Evolutionary conservation across 2,113 vertebrate genomes (phyloP).

Genomic region (Gadus macrocephalus): DNA sequence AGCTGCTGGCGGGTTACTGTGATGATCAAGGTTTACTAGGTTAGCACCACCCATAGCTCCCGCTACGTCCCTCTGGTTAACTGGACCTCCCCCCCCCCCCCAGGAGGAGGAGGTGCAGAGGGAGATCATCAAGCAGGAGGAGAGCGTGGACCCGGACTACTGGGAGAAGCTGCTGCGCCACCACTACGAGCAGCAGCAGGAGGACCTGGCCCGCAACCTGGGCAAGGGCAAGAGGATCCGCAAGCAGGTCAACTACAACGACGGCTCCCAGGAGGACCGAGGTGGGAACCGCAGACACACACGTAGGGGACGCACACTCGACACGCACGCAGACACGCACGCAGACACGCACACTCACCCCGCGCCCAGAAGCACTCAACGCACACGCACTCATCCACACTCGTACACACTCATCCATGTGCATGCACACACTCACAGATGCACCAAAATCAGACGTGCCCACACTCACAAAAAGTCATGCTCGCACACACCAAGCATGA

Average conservation of each 20-base stretch:
- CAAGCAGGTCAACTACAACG: slow-evolving; percentile 99
- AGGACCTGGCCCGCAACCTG: slow-evolving; percentile 93
- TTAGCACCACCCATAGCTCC: neutral
- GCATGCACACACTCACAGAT: too few relatives aligned
- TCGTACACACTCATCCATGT: too few relatives aligned
- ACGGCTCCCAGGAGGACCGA: slow-evolving; percentile 93
- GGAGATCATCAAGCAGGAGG: slow-evolving; percentile 97
- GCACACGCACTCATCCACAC: too few relatives aligned
- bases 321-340: too few relatives aligned
- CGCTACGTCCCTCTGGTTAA: neutral
- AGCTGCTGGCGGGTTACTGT: too few relatives aligned
- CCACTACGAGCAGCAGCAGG: slow-evolving; percentile 97
- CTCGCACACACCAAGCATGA: too few relatives aligned
- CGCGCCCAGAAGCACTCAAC: too few relatives aligned
- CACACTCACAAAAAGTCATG: too few relatives aligned
- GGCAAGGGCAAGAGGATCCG: slow-evolving; percentile 97
- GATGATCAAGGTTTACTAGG: too few relatives aligned
- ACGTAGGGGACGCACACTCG: too few relatives aligned
- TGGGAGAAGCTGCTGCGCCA: slow-evolving; percentile 97
- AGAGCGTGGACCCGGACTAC: slow-evolving; percentile 96
- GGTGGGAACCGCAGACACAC: slow-evolving; percentile 61
- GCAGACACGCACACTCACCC: too few relatives aligned
- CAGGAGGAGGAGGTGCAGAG: slow-evolving; percentile 96
- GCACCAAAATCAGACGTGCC: too few relatives aligned
- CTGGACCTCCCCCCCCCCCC: neutral